Conservation (phyloP, 1,140 invertebrate species). For the Bradysia coprophila region DNA sequence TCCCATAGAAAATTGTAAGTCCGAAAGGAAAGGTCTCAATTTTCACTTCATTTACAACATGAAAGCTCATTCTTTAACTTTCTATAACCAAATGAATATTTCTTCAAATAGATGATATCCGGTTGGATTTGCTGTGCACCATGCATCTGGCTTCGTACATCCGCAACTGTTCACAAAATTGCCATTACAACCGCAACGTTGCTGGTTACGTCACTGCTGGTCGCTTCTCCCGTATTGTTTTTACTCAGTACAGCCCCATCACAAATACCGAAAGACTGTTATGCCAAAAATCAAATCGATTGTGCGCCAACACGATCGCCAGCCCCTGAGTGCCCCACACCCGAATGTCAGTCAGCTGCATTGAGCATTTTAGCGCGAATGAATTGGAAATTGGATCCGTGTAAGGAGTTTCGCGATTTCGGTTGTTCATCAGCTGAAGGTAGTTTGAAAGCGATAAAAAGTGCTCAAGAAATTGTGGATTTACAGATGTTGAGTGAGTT, state of each 20-base stretch:
- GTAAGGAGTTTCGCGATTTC: constrained; percentile 40
- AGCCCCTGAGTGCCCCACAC: constrained; percentile 16
- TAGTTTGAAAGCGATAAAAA: constrained; percentile 15
- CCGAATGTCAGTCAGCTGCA: constrained; percentile 19
- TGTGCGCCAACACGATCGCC: constrained; percentile 14
- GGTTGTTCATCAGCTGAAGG: constrained; percentile 25
- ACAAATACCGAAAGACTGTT: constrained; percentile 29
- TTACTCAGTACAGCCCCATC: constrained; percentile 35
- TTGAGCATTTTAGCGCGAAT: constrained; percentile 18
- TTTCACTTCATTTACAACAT: too few relatives aligned
- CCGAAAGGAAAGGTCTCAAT: too few relatives aligned
- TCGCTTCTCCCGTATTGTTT: constrained; percentile 39
- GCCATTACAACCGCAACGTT: constrained; percentile 36
- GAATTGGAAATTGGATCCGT: constrained; percentile 27
- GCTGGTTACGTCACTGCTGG: constrained; percentile 34
- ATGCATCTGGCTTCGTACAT: constrained; percentile 33
- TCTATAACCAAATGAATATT: too few relatives aligned
- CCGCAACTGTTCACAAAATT: constrained; percentile 38
- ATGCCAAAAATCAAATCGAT: constrained; percentile 20
- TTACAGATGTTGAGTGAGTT: constrained; percentile 20
- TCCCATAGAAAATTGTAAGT: too few relatives aligned
- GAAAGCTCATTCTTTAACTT: too few relatives aligned
- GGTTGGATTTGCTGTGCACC: constrained; percentile 38
- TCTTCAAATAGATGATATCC: background rate
- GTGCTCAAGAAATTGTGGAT: constrained; percentile 21